phyloP scores from a whole-genome alignment of 2,113 vertebrate species.

The Myrmecophaga tridactyla region DNA sequence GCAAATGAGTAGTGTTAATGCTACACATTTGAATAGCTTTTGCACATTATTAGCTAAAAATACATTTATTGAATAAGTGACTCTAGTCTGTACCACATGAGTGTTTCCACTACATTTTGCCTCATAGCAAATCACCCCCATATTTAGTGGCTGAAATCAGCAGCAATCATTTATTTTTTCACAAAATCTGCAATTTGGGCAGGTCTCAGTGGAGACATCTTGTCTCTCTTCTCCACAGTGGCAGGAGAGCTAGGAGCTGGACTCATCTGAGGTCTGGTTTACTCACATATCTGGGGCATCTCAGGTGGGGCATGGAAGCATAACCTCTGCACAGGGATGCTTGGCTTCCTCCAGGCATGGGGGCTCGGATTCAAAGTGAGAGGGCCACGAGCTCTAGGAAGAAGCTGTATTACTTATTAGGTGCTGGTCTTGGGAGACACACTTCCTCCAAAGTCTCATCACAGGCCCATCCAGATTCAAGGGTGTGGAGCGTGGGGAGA shows the following conservation, averaged over 20 bases:
- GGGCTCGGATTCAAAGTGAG: accelerated
- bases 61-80: accelerated
- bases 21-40: neutral
- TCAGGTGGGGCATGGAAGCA: accelerated
- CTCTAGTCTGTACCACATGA: accelerated
- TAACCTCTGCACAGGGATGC: accelerated
- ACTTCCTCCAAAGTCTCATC: accelerated
- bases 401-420: accelerated
- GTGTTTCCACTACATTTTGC: neutral
- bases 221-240: accelerated
- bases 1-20: accelerated
- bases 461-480: no score
- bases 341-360: neutral
- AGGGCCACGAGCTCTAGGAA: no score
- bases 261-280: accelerated
- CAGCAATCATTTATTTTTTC: neutral
- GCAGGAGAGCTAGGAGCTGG: neutral
- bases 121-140: accelerated
- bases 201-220: neutral
- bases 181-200: neutral
- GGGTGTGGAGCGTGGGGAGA: no score
- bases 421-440: accelerated
- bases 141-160: neutral
- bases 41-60: neutral
- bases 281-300: accelerated